Evolutionary conservation across 2,113 vertebrate genomes (phyloP), one percentile per base, ranked within the genome.

Genomic region (Muscicapa adusta): DNA sequence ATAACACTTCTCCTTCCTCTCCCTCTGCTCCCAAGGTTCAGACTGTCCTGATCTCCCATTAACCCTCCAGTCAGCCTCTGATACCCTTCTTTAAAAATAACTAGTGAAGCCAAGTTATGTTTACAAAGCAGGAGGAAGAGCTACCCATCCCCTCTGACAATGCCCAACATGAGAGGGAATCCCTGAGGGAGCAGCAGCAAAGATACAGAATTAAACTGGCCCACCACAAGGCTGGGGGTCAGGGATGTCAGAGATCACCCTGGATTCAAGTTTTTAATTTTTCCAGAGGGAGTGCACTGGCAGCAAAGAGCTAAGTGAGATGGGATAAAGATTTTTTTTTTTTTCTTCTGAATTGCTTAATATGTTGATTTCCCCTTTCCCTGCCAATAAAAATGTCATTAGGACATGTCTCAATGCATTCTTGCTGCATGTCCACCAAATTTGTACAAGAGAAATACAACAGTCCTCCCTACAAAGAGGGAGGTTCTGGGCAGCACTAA

Each of bases 101-200:
- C 43, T 20, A 40, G 26, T 18, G 23, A 89, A 72, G 62, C 40
- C 54, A 61, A 51, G 57, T 43, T 47, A 5, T 40, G 14, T 43
- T 89, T 57, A 65, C 1, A 3, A 82, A 90, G 74, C 40, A 48
- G 45, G n/a, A 79, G 36, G 33, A 24, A 74, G 6, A 10, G 61
- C 23, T 47, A 48, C 16, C 10, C 42, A 60, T 25, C 23, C 62
- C 61, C 26, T 78, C 17, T 11, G 12, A 66, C 3, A 5, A 58
- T 40, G 38, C 26, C 51, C 81, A 31, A 3, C 0, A 0, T 1
- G 1, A 43, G 3, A 25, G 31, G 22, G 31, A 85, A 65, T 20
- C n/a, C 42, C 70, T 20, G 9, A 63, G n/a, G 38, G 34, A 3
- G 3, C 31, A 56, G 22, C 51, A 63, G 68, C 20, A 57, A 60